A percentile compares a stretch with the other conserved stretches of the same genome.
phyloP scores from a whole-genome alignment of 2,113 vertebrate species.

The Herpailurus yagouaroundi region DNA sequence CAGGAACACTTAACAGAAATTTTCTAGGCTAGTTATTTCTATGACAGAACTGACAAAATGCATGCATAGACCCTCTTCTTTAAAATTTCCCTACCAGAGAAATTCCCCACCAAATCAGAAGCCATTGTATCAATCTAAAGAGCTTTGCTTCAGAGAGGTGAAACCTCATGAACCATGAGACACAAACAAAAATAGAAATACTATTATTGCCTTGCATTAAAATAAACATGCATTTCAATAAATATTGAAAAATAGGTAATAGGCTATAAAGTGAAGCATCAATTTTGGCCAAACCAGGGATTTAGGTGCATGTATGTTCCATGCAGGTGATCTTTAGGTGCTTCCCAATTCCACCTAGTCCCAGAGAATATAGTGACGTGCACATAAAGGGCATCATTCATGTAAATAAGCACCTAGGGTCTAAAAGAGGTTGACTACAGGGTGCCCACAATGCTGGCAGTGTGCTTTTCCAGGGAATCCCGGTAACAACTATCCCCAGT shows the following conservation, averaged over 20 bases:
- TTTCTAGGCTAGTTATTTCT: not conserved
- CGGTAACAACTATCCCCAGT: not conserved
- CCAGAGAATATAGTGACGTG: not conserved
- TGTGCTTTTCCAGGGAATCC: not conserved
- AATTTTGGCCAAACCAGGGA: not conserved
- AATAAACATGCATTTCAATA: not conserved
- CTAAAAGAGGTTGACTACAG: not conserved
- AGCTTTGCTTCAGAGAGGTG: not conserved
- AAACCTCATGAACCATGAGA: not conserved
- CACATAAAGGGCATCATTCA: not conserved
- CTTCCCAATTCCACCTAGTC: not conserved
- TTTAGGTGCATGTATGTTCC: not conserved
- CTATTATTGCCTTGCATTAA: conserved; percentile 4
- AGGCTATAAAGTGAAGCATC: not conserved
- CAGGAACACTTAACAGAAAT: not conserved
- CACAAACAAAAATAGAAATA: not conserved
- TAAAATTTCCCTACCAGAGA: not conserved
- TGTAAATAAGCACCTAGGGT: not conserved
- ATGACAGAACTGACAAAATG: not conserved
- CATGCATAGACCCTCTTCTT: not conserved
- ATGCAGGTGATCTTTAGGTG: not conserved
- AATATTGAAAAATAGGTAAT: not conserved
- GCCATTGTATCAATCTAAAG: not conserved
- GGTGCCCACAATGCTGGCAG: not conserved
- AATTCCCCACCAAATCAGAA: not conserved